A percentile compares a stretch with the other conserved stretches of the same genome.
Conservation (phyloP, 2,797 vertebrate species). For the Artibeus jamaicensis region DNA sequence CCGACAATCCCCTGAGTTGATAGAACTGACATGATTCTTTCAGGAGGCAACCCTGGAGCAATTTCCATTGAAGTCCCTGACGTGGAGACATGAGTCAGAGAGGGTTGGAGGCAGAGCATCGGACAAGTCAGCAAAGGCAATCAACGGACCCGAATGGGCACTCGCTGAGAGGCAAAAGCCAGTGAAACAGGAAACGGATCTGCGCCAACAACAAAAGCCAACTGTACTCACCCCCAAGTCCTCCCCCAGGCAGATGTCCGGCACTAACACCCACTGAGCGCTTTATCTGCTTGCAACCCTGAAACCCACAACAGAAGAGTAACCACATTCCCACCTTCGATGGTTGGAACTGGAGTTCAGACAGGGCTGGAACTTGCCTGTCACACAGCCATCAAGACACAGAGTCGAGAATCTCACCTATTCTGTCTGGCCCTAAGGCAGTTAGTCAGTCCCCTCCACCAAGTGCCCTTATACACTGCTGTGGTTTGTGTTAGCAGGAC, state of each 20-base stretch:
- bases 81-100: background rate
- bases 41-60: background rate
- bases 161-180: background rate
- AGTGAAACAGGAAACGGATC: background rate
- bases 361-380: background rate
- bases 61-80: constrained; percentile 1
- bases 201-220: background rate
- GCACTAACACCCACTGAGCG: background rate
- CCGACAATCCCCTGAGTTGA: background rate
- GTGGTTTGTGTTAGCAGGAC: background rate
- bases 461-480: background rate
- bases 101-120: background rate
- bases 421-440: background rate
- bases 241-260: background rate
- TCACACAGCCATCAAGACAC: background rate
- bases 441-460: background rate
- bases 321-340: background rate
- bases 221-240: background rate
- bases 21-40: background rate
- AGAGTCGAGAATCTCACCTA: background rate
- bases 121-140: background rate
- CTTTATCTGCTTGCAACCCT: background rate
- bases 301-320: background rate
- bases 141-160: background rate
- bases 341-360: background rate